phyloP scores from a whole-genome alignment of 2,113 vertebrate species.

The Strigops habroptila region DNA sequence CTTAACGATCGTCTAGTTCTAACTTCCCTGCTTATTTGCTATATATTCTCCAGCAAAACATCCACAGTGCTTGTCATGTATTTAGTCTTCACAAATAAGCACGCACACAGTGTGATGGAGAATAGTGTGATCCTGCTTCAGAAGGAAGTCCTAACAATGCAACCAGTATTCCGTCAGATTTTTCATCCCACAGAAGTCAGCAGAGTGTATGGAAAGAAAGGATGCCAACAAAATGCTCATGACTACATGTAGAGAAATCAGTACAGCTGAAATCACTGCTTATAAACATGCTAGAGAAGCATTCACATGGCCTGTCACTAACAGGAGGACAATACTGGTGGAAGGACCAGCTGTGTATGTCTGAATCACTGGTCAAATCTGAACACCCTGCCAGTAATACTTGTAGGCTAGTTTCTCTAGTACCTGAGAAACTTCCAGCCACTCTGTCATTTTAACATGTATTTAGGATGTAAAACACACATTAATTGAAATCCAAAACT shows the following conservation, averaged over 20 bases:
- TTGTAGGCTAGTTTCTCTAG: background rate
- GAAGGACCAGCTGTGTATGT: background rate
- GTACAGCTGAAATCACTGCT: background rate
- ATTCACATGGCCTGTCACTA: background rate
- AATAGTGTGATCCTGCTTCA: background rate
- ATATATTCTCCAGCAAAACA: background rate
- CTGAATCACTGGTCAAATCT: background rate
- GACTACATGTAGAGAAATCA: background rate
- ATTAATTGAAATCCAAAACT: background rate
- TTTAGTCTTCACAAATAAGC: background rate
- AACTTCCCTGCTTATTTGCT: background rate
- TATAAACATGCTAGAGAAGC: background rate
- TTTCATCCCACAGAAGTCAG: background rate
- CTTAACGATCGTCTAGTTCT: background rate
- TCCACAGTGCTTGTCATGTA: background rate
- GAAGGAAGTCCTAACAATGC: background rate
- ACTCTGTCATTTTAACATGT: background rate
- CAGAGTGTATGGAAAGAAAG: background rate
- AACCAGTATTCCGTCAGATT: background rate
- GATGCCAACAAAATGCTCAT: background rate
- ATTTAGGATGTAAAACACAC: background rate
- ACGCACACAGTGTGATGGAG: background rate
- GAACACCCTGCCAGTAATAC: background rate
- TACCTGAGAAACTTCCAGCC: background rate
- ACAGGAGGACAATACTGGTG: too few relatives aligned